These are phyloP conservation scores for Lepisosteus osseus DNA, from an alignment of 2,113 vertebrate genomes.

Conservation along the genomic window DNA sequence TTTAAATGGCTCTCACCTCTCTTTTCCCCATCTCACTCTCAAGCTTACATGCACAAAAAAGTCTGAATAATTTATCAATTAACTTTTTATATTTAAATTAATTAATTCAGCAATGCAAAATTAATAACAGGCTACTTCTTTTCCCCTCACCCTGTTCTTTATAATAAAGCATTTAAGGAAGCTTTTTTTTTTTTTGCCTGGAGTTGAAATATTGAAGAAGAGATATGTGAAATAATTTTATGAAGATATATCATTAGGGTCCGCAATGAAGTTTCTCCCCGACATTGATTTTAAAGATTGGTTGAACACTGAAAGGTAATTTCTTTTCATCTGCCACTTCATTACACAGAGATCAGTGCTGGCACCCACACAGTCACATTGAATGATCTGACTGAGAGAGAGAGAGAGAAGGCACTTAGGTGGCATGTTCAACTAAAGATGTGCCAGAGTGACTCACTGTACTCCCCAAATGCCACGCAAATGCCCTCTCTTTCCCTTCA, in stretches of 20 bases:
- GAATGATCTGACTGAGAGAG: too few relatives aligned
- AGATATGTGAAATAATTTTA: constrained; percentile 26
- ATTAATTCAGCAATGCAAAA: constrained; percentile 86
- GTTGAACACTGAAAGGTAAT: constrained; percentile 5
- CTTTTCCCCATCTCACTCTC: constrained; percentile 47
- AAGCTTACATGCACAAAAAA: constrained; percentile 63
- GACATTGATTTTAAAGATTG: constrained; percentile 24
- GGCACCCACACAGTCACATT: too few relatives aligned
- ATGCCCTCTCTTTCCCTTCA: too few relatives aligned
- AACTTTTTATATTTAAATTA: constrained; percentile 84
- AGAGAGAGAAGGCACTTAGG: too few relatives aligned
- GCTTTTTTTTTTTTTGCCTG: constrained; percentile 35
- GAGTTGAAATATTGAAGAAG: constrained; percentile 38
- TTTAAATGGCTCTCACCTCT: constrained; percentile 62
- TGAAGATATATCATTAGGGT: constrained; percentile 40
- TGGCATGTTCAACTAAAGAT: too few relatives aligned
- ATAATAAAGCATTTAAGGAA: constrained; percentile 55
- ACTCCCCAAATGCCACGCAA: too few relatives aligned
- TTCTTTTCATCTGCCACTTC: constrained; percentile 4
- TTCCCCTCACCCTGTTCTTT: constrained; percentile 51
- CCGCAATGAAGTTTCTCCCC: constrained; percentile 16
- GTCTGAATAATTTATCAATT: constrained; percentile 89
- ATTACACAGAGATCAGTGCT: background rate
- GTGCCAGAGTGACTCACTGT: too few relatives aligned
- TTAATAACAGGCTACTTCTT: constrained; percentile 68